A percentile compares a stretch with the other conserved stretches of the same genome.
These are phyloP conservation scores for Pelecanoides urinatrix DNA, from an alignment of 2,113 vertebrate species.

Conservation along the genomic window DNA sequence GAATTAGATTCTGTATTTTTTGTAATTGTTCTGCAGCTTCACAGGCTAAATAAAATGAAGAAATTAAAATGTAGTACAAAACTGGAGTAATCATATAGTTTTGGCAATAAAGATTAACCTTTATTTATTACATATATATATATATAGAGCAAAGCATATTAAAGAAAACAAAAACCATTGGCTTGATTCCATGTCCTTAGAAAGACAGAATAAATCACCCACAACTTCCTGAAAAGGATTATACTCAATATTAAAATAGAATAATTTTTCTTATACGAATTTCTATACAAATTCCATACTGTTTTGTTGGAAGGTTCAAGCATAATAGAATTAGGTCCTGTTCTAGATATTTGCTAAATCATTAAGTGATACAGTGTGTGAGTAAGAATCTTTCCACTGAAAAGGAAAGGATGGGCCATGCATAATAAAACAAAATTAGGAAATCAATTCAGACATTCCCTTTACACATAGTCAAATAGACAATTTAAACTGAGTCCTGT, in stretches of 20 bases:
- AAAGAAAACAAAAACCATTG: not conserved
- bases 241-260: not conserved
- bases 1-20: not conserved
- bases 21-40: not conserved
- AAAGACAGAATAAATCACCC: not conserved
- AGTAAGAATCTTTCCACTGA: not conserved
- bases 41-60: not conserved
- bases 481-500: not conserved
- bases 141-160: not conserved
- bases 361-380: not conserved
- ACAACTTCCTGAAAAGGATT: not conserved
- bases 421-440: not conserved
- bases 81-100: not conserved
- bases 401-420: not conserved
- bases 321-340: not conserved
- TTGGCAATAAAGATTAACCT: not conserved
- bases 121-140: not conserved
- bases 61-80: not conserved
- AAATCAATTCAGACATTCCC: not conserved
- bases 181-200: not conserved
- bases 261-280: not conserved
- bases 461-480: not conserved
- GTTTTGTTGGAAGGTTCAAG: not conserved
- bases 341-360: not conserved
- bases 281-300: not conserved